These are phyloP conservation scores for Pelobates cultripes DNA, from an alignment of 2,797 vertebrate genomes.

Conservation along the genomic window DNA sequence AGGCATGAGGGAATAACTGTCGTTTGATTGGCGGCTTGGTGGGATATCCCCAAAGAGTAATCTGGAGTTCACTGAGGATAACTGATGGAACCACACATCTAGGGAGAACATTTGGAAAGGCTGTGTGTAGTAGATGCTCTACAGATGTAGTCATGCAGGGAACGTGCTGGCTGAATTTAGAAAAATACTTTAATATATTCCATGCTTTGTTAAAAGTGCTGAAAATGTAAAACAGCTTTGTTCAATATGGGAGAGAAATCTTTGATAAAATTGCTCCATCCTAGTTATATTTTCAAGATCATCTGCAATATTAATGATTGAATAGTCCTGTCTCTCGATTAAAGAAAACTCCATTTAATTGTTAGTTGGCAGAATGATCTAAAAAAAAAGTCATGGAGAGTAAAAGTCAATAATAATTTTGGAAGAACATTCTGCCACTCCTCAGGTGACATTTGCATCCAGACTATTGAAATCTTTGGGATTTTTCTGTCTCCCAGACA, in stretches of 20 bases:
- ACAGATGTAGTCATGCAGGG: constrained; percentile 30
- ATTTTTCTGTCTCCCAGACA: not conserved
- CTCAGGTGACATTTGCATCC: constrained; percentile 33
- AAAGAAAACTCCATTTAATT: constrained; percentile 28
- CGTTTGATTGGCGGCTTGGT: not conserved
- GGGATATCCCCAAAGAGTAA: constrained; percentile 22
- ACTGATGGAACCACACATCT: constrained; percentile 16
- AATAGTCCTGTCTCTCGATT: not conserved
- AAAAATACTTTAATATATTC: constrained; percentile 64
- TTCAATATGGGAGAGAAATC: constrained; percentile 46
- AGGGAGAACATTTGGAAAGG: constrained; percentile 26
- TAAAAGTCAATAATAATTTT: constrained; percentile 1
- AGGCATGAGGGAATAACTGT: not conserved
- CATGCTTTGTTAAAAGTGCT: constrained; percentile 56
- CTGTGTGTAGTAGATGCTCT: constrained; percentile 12
- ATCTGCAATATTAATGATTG: constrained; percentile 22
- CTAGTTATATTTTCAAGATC: constrained; percentile 30
- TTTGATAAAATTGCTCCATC: constrained; percentile 36
- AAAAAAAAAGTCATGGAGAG: not conserved
- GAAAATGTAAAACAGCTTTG: constrained; percentile 59
- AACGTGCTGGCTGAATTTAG: constrained; percentile 31
- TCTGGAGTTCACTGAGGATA: constrained; percentile 44
- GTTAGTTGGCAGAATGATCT: constrained; percentile 33
- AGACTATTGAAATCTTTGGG: not conserved
- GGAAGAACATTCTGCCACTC: constrained; percentile 20